Percentiles rank a stretch among this genome's conserved stretches.
Evolutionary conservation across 2,888 invertebrate genomes (phyloP).

Genomic region (Drosophila nr. fundita): DNA sequence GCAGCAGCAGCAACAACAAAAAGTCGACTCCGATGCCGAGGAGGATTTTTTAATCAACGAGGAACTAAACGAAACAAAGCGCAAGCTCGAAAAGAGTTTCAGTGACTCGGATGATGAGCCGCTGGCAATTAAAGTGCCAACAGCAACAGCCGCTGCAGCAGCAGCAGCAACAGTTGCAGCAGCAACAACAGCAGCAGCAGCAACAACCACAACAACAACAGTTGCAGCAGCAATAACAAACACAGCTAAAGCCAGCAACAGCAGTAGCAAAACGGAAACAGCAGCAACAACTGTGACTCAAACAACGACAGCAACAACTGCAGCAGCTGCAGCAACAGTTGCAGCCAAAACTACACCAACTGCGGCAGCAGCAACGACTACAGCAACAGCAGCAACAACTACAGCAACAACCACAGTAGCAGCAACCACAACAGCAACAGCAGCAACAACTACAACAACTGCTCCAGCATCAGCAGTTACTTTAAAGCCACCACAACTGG

Average conservation of each 20-base stretch:
- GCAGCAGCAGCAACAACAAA: conserved; percentile 47
- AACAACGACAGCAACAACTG: conserved; percentile 14
- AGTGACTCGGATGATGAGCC: conserved; percentile 89
- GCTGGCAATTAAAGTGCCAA: conserved; percentile 86
- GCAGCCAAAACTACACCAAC: conserved; percentile 39
- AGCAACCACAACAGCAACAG: conserved; percentile 4
- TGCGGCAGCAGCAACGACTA: neutral
- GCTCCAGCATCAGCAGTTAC: conserved; percentile 12
- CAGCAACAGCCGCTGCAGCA: conserved; percentile 33
- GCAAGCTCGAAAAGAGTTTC: conserved; percentile 85
- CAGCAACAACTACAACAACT: conserved; percentile 27
- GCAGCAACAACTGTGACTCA: conserved; percentile 2
- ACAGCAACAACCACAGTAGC: neutral
- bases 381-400: conserved; percentile 12
- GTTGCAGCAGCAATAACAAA: conserved; percentile 11
- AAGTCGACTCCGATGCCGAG: conserved; percentile 78
- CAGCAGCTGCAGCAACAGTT: conserved; percentile 28
- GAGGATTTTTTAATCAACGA: conserved; percentile 82
- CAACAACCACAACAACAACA: conserved; percentile 43
- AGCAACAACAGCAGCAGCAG: conserved; percentile 5
- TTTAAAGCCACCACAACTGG: conserved; percentile 18
- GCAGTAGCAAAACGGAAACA: conserved; percentile 5
- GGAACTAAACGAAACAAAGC: conserved; percentile 82
- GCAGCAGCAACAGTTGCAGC: conserved; percentile 10
- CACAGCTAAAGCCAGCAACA: conserved; percentile 11